Conservation (phyloP, 1,140 invertebrate genomes). For the Trypoxylus dichotomus region DNA sequence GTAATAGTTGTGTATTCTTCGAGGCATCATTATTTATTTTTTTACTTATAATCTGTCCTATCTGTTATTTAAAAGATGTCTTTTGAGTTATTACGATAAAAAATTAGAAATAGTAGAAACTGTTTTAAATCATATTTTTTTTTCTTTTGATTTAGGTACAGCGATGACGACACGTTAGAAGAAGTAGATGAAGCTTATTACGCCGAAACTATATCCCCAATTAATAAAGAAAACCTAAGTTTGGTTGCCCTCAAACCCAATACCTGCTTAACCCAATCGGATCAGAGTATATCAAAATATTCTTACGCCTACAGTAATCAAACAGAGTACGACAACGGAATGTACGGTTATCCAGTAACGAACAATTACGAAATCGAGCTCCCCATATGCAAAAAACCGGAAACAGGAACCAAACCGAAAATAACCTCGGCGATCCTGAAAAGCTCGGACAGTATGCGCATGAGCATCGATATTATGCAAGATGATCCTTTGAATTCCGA, state of each 20-base stretch:
- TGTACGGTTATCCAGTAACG: slow-evolving; percentile 68
- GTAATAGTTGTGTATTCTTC: too few relatives aligned
- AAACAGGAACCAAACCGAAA: slow-evolving; percentile 63
- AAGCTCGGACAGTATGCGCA: slow-evolving; percentile 48
- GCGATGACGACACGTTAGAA: slow-evolving; percentile 50
- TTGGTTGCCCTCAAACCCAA: slow-evolving; percentile 50
- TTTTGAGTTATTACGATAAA: background rate
- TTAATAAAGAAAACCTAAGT: slow-evolving; percentile 32
- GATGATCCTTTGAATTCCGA: slow-evolving; percentile 18
- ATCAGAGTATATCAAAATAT: slow-evolving; percentile 69
- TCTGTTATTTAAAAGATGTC: too few relatives aligned
- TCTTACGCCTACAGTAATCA: slow-evolving; percentile 77
- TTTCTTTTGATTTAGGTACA: slow-evolving; percentile 49
- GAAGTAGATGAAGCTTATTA: slow-evolving; percentile 50
- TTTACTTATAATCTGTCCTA: too few relatives aligned
- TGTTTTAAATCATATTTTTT: background rate
- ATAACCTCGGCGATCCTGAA: slow-evolving; percentile 69
- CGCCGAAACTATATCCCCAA: slow-evolving; percentile 49
- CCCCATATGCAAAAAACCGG: slow-evolving; percentile 46
- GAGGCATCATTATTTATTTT: too few relatives aligned
- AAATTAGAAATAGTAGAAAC: background rate
- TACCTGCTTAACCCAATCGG: slow-evolving; percentile 75
- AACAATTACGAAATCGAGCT: slow-evolving; percentile 57
- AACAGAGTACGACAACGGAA: slow-evolving; percentile 71
- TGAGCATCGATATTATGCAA: slow-evolving; percentile 31